Conservation (phyloP, 23 tunicate genomes). For the Oikopleura dioica region DNA sequence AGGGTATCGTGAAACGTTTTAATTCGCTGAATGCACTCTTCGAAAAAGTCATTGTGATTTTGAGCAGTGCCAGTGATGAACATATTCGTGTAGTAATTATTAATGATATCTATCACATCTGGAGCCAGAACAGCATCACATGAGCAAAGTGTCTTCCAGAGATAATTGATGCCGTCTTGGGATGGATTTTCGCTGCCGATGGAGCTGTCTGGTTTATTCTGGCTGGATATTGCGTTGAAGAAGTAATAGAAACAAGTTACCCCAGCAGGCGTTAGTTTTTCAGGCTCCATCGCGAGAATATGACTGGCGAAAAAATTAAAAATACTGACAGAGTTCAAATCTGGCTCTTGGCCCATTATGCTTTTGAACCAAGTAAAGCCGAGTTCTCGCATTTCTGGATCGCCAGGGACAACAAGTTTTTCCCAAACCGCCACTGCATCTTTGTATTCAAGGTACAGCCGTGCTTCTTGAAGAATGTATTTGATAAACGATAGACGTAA, state of each 20-base stretch:
- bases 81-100: not conserved
- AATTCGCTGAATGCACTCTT: not conserved
- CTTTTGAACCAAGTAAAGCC: conserved; percentile 21
- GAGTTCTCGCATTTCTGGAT: conserved; percentile 11
- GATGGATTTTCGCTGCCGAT: too few relatives aligned
- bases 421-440: conserved; percentile 19
- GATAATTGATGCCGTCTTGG: conserved; percentile 6
- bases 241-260: conserved; percentile 17
- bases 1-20: not conserved
- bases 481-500: not conserved
- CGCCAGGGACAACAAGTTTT: not conserved
- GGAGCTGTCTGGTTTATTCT: too few relatives aligned
- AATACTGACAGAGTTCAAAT: conserved; percentile 20
- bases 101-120: not conserved
- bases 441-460: conserved; percentile 14
- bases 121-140: not conserved
- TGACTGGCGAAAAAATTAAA: conserved; percentile 17
- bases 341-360: conserved; percentile 25
- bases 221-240: too few relatives aligned
- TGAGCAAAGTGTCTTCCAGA: not conserved
- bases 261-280: conserved; percentile 9
- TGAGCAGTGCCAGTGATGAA: not conserved
- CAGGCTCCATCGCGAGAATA: conserved; percentile 18
- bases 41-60: not conserved
- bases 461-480: conserved; percentile 16